Evolutionary conservation across 1,140 invertebrate genomes (phyloP).

Genomic region (Rhopalosiphum padi): DNA sequence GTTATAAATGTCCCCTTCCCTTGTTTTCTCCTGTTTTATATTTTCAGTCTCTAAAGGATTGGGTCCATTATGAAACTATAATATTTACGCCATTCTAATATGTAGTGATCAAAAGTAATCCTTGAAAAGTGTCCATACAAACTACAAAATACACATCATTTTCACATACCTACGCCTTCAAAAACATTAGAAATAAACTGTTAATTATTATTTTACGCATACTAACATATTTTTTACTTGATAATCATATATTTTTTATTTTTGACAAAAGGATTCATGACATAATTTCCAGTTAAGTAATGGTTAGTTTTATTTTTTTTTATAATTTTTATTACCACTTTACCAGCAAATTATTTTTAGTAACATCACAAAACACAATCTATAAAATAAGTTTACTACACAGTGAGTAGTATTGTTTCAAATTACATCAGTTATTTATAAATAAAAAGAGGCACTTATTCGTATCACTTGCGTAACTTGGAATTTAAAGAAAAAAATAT

Average conservation of each 20-base stretch:
- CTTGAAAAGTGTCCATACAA: not conserved
- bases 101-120: not conserved
- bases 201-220: not conserved
- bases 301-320: not conserved
- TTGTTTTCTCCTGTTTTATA: not conserved
- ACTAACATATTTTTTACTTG: not conserved
- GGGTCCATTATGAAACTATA: not conserved
- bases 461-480: too few relatives aligned
- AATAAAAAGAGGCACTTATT: not conserved
- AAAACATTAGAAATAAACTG: slow-evolving; percentile 1
- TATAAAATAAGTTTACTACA: not conserved
- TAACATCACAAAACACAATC: not conserved
- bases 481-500: not conserved
- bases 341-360: not conserved
- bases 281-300: not conserved
- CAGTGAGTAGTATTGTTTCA: not conserved
- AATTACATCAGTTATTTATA: not conserved
- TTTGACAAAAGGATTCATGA: not conserved
- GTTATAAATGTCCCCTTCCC: slow-evolving; percentile 20
- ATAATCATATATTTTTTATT: not conserved
- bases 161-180: not conserved
- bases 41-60: not conserved
- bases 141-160: not conserved
- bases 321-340: not conserved
- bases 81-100: not conserved